A percentile compares a stretch with the other conserved stretches of the same genome.
Conservation (phyloP, 2,797 vertebrate species). For the Darevskia nairensis region DNA sequence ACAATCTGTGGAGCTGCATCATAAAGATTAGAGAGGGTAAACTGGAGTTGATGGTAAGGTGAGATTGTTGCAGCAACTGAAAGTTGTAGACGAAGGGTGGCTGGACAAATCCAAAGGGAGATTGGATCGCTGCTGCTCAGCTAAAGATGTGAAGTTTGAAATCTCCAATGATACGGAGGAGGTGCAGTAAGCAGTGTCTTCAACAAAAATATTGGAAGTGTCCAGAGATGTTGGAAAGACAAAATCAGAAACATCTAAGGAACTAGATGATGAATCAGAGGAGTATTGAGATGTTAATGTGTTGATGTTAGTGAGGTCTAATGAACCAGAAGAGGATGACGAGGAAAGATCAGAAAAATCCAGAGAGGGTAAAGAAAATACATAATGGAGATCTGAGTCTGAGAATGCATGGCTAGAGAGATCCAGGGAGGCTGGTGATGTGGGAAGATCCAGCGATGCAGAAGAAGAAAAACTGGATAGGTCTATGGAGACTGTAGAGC, state of each 20-base stretch:
- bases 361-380: conserved; percentile 40
- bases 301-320: conserved; percentile 57
- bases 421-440: conserved; percentile 35
- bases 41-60: not conserved
- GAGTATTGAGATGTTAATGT: conserved; percentile 54
- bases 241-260: conserved; percentile 42
- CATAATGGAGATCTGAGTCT: conserved; percentile 51
- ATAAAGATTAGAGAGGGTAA: not conserved
- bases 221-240: conserved; percentile 44
- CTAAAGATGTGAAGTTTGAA: conserved; percentile 51
- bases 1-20: not conserved
- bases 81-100: not conserved
- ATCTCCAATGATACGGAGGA: conserved; percentile 53
- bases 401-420: conserved; percentile 44
- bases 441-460: conserved; percentile 17
- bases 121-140: conserved; percentile 45
- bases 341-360: conserved; percentile 47
- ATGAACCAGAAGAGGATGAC: conserved; percentile 64
- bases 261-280: conserved; percentile 22
- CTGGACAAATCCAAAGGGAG: conserved; percentile 68
- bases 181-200: conserved; percentile 37
- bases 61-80: conserved; percentile 53
- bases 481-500: conserved; percentile 64
- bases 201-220: conserved; percentile 46
- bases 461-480: conserved; percentile 64